Base-by-base conservation (phyloP, 2,113 vertebrate species). In the Brevimyrus niger region DNA sequence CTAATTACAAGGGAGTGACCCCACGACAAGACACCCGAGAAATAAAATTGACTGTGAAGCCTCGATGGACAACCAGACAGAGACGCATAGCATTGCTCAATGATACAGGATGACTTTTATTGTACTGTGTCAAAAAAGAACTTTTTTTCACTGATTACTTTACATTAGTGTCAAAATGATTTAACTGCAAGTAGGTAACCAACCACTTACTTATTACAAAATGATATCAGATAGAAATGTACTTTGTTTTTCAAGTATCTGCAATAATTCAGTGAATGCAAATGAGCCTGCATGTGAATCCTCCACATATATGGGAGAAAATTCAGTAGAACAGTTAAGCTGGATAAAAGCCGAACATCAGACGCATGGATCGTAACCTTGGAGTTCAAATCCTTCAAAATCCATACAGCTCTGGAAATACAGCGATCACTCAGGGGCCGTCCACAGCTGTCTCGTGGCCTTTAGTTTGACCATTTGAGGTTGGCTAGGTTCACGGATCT, bases 1-100 rank as follows among this genome's bases (percentile, higher is more conserved):
- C 86, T 90, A 88, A 91, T 91, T 91, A 76, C 38, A 55, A 55
- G 23, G 51, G 87, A 83, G 42, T 48, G 87, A 90, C 87, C 87
- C 83, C 76, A n/a, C 11, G 38, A 88, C 87, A 42, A 42, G 31
- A 87, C 69, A 88, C 88, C 65, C 27, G 19, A 53, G 42, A 23
- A 88, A 87, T 47, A 87, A 85, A 89, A 90, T 87, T 42, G 51
- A 58, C 89, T 87, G 89, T 88, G 89, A 87, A 76, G 85, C 65
- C 85, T 65, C 55, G 42, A 48, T 9, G 51, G 58, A 58, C 23
- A 89, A 35, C 23, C 44, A 46, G 86, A 76, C 51, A 38, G 53
- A 90, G 19, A 17, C 3, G 8, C 21, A 38, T 53, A 47, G 17
- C 58, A 21, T 88, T 17, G 23, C 17, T 42, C 23, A 55, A 69